A percentile compares a stretch with the other conserved stretches of the same genome.
phyloP scores from a whole-genome alignment of 2,113 vertebrate genomes.

The Ptyas mucosa region DNA sequence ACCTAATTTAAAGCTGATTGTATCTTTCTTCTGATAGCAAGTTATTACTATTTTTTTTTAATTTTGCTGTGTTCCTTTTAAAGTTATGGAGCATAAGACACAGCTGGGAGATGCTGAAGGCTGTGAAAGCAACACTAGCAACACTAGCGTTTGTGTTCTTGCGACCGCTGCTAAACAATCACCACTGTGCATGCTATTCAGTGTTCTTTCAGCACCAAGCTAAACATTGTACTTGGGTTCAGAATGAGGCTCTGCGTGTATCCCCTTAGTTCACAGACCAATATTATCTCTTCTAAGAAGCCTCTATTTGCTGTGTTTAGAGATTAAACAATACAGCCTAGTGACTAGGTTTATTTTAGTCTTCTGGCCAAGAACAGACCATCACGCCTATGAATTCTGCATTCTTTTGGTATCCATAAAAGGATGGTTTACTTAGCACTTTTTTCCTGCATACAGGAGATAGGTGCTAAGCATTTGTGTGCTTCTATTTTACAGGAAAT shows the following conservation, averaged over 20 bases:
- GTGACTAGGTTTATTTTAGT: slow-evolving; percentile 20
- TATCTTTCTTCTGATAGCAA: background rate
- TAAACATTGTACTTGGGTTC: slow-evolving; percentile 4
- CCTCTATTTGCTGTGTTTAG: background rate
- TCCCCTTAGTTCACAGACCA: background rate
- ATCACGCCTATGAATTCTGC: fast-evolving
- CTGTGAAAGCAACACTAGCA: slow-evolving; percentile 7
- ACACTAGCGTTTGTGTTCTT: slow-evolving; percentile 28
- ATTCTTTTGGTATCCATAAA: fast-evolving
- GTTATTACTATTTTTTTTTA: background rate
- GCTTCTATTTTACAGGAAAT: background rate
- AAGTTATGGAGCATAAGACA: background rate
- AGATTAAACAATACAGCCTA: slow-evolving; percentile 8
- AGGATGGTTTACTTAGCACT: background rate
- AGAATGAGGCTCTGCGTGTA: background rate
- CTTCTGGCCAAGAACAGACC: background rate
- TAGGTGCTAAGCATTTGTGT: slow-evolving; percentile 47
- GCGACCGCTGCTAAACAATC: background rate
- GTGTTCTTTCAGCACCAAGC: background rate
- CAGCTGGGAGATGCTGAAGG: background rate
- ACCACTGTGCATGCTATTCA: slow-evolving; percentile 29
- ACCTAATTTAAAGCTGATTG: slow-evolving; percentile 5
- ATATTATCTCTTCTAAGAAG: background rate
- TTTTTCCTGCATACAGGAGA: slow-evolving; percentile 25
- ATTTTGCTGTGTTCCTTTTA: background rate